Conservation (phyloP, 2,888 invertebrate species). For the Meganola albula region DNA sequence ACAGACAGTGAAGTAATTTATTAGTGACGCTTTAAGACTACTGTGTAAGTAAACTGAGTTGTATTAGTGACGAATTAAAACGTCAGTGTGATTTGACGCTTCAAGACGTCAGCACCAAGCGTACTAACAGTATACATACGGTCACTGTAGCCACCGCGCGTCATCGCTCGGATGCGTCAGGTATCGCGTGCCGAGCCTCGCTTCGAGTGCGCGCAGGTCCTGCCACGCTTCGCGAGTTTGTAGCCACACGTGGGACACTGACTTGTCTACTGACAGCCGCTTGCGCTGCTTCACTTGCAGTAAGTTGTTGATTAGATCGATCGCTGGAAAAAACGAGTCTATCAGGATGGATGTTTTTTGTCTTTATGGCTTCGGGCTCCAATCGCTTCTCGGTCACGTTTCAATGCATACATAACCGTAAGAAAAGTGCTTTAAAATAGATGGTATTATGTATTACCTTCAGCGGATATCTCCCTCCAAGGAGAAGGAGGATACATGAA, state of each 20-base stretch:
- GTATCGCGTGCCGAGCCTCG: slow-evolving; percentile 53
- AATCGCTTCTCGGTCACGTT: neutral
- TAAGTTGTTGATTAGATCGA: slow-evolving; percentile 98
- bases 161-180: slow-evolving; percentile 66
- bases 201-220: slow-evolving; percentile 93
- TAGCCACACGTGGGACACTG: slow-evolving; percentile 95
- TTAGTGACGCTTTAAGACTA: too few relatives aligned
- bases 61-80: too few relatives aligned
- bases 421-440: too few relatives aligned
- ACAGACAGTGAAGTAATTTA: too few relatives aligned
- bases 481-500: slow-evolving; percentile 99
- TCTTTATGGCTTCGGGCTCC: neutral
- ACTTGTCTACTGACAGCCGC: slow-evolving; percentile 97
- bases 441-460: slow-evolving; percentile 49
- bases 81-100: too few relatives aligned
- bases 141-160: slow-evolving; percentile 42
- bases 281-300: slow-evolving; percentile 98
- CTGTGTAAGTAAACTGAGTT: too few relatives aligned
- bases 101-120: too few relatives aligned
- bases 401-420: neutral
- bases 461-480: slow-evolving; percentile 94
- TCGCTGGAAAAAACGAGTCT: slow-evolving; percentile 81
- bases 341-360: neutral
- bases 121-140: slow-evolving; percentile 20
- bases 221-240: slow-evolving; percentile 98